A percentile compares a stretch with the other conserved stretches of the same genome.
phyloP scores from a whole-genome alignment of 2,113 vertebrate species.

The Paradisaea rubra region DNA sequence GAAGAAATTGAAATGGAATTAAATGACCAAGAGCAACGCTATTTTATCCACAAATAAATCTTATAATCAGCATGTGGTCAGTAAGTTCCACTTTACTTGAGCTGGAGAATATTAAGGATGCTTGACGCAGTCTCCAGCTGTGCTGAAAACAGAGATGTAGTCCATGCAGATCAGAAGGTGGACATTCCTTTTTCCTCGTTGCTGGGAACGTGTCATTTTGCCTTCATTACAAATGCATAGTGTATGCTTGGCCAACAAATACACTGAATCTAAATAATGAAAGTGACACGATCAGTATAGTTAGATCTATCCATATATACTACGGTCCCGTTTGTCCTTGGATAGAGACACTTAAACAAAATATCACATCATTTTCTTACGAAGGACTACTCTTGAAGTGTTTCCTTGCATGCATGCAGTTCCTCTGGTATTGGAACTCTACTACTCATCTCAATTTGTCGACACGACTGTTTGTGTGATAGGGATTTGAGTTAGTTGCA shows the following conservation, averaged over 20 bases:
- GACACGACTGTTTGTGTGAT: rapidly evolving
- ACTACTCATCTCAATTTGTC: neutral
- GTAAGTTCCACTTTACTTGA: rapidly evolving
- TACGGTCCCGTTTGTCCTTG: neutral
- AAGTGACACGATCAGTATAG: neutral
- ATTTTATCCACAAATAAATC: neutral
- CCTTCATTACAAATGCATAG: neutral
- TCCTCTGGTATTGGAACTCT: neutral
- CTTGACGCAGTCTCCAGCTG: neutral
- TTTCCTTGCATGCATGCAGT: neutral
- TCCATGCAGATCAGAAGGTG: neutral
- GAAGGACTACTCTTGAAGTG: neutral
- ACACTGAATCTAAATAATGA: neutral
- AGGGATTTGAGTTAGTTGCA: neutral
- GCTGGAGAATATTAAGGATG: neutral
- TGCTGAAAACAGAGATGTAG: neutral
- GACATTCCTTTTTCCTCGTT: neutral
- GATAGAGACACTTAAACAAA: neutral
- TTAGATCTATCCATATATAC: neutral
- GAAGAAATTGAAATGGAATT: neutral
- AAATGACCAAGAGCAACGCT: neutral
- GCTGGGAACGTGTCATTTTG: neutral
- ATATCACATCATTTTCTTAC: neutral
- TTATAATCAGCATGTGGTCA: neutral
- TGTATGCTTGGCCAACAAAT: neutral